Percentiles rank a stretch among this genome's conserved stretches.
Evolutionary conservation across 2,797 vertebrate species (phyloP).

Genomic region (Typhlichthys eigenmanni): DNA sequence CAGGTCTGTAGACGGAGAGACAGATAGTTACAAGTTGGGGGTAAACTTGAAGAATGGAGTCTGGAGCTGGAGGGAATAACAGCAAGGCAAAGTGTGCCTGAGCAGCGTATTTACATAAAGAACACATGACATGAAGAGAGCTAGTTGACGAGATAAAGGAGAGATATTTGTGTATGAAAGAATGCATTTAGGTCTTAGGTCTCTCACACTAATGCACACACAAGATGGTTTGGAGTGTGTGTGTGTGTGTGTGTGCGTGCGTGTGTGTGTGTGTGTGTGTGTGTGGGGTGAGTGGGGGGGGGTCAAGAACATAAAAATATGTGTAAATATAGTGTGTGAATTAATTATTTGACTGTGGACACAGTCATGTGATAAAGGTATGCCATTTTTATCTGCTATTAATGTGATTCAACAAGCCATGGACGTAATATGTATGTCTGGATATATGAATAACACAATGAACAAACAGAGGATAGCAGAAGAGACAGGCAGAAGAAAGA

Average conservation of each 20-base stretch:
- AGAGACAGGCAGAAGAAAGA: not conserved
- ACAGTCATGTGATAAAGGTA: slow-evolving; percentile 39
- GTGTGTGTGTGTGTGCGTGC: no score
- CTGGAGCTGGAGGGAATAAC: no score
- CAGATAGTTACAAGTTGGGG: no score
- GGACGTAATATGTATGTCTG: slow-evolving; percentile 1
- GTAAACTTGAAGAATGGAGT: no score
- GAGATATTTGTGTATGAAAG: slow-evolving; percentile 30
- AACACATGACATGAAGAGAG: no score
- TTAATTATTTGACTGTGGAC: slow-evolving; percentile 39
- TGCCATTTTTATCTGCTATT: slow-evolving; percentile 15
- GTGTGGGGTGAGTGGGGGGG: slow-evolving; percentile 1
- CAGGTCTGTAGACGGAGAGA: slow-evolving; percentile 1
- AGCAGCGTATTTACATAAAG: no score
- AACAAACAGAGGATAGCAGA: not conserved
- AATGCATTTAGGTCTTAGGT: slow-evolving; percentile 51
- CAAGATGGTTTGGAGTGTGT: no score
- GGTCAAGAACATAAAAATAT: slow-evolving; percentile 22
- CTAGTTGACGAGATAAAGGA: no score
- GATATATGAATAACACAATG: slow-evolving; percentile 15
- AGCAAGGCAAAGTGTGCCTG: no score
- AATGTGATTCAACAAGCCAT: not conserved
- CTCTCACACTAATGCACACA: slow-evolving; percentile 24
- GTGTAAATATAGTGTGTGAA: slow-evolving; percentile 32
- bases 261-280: no score